Conservation (phyloP, 2,797 vertebrate genomes). For the Channa striata region DNA sequence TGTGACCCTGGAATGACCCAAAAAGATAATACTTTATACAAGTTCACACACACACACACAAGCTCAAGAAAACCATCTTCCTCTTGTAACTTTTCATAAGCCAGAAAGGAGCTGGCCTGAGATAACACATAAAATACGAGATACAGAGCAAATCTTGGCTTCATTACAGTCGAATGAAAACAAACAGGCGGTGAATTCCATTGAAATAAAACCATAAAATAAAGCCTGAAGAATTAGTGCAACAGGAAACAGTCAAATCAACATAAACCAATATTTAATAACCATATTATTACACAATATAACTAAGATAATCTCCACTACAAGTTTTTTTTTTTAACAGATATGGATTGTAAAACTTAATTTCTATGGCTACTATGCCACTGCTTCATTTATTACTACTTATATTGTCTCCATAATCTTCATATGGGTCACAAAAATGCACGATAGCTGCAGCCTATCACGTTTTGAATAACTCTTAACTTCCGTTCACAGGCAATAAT, state of each 20-base stretch:
- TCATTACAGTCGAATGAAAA: neutral
- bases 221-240: neutral
- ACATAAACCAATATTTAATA: neutral
- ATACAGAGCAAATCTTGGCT: neutral
- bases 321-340: neutral
- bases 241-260: neutral
- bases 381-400: neutral
- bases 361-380: neutral
- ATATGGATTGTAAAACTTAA: neutral
- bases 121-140: neutral
- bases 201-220: neutral
- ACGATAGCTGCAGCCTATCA: neutral
- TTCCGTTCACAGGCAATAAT: slow-evolving; percentile 1
- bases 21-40: slow-evolving; percentile 24
- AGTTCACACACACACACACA: slow-evolving; percentile 14
- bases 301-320: neutral
- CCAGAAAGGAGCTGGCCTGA: neutral
- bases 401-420: neutral
- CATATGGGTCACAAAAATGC: neutral
- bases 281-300: too few species aligned
- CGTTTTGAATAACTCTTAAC: neutral
- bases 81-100: neutral
- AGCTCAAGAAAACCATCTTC: neutral
- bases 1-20: slow-evolving; percentile 47
- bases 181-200: slow-evolving; percentile 1